Base-by-base conservation (phyloP, 2,888 invertebrate species). In the Ligdia adustata region DNA sequence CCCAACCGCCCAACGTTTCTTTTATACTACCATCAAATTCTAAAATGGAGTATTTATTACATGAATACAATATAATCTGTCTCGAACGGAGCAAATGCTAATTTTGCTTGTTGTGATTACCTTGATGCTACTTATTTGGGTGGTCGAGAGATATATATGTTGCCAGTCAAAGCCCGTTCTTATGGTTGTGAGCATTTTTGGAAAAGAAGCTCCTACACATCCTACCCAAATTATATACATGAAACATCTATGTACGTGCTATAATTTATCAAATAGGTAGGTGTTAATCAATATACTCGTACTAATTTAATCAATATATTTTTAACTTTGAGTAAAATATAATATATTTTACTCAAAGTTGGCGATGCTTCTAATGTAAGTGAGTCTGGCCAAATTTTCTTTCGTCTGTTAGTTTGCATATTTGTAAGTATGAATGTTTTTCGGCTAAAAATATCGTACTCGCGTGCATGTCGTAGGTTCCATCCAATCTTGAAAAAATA, bases 31-130 rank as follows among this genome's bases (percentile, higher is more conserved):
- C 71, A 67, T 74, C 72, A 73, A 79, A 38, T 73, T 66, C 82
- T 52, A 75, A 86, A 81, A 81, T 82, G 76, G 82, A 79, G 75
- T 81, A 86, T 82, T 79, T 79, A 84, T 81, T 79, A 70, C 79
- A 76, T 74, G 70, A 81, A 82, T 71, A 71, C 67, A 22, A 66
- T 73, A 62, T 50, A 61, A 62, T 72, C 66, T 68, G 71, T 75
- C 72, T 79, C 69, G n/a, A n/a, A n/a, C n/a, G 74, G 71, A 75
- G 69, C 79, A 82, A 86, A 87, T 86, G 83, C 75, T 65, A 88
- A 88, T 87, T 86, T 84, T 72, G 75, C 77, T 77, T 75, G 78
- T 79, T 75, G 70, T 65, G 68, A 60, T 79, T 79, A 70, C 79
- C 80, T 86, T 84, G 75, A 56, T 57, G 49, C 55, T 56, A 64